A percentile compares a stretch with the other conserved stretches of the same genome.
These are phyloP conservation scores for Centruroides sculpturatus DNA, from an alignment of 1,140 invertebrate genomes.

Conservation along the genomic window DNA sequence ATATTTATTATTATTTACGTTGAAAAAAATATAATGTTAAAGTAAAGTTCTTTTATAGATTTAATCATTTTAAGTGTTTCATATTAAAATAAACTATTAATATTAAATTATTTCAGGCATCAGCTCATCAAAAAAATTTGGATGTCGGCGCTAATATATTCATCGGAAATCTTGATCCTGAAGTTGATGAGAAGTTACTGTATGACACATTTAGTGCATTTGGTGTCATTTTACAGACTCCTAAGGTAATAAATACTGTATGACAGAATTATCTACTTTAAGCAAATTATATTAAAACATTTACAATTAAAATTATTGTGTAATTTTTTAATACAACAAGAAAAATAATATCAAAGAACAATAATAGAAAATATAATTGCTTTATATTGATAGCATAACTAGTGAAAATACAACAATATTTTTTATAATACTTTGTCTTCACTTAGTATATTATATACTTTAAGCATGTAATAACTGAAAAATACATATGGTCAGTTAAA, in stretches of 20 bases:
- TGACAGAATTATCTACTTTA: neutral
- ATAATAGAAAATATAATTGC: too few relatives aligned
- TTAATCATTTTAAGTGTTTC: neutral
- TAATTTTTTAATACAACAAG: too few relatives aligned
- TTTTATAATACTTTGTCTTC: too few relatives aligned
- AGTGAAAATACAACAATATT: too few relatives aligned
- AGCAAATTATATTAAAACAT: neutral
- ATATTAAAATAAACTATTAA: too few relatives aligned
- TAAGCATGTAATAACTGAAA: too few relatives aligned
- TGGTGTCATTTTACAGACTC: slow-evolving; percentile 97
- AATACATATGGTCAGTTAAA: too few relatives aligned
- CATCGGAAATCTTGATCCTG: slow-evolving; percentile 98
- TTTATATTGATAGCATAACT: too few relatives aligned
- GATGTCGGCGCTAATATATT: slow-evolving; percentile 99
- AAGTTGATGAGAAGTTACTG: slow-evolving; percentile 97
- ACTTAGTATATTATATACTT: too few relatives aligned
- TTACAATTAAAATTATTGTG: neutral
- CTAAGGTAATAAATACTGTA: slow-evolving; percentile 62
- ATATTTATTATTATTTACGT: too few relatives aligned
- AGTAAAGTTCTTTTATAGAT: too few relatives aligned
- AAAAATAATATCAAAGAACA: too few relatives aligned
- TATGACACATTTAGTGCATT: slow-evolving; percentile 99
- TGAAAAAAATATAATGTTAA: slow-evolving; percentile 14
- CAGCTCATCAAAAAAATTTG: slow-evolving; percentile 97
- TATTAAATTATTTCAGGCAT: slow-evolving; percentile 44